Percentiles rank a stretch among this genome's conserved stretches.
Evolutionary conservation across 2,113 vertebrate species (phyloP).

Genomic region (Hystrix brachyura): DNA sequence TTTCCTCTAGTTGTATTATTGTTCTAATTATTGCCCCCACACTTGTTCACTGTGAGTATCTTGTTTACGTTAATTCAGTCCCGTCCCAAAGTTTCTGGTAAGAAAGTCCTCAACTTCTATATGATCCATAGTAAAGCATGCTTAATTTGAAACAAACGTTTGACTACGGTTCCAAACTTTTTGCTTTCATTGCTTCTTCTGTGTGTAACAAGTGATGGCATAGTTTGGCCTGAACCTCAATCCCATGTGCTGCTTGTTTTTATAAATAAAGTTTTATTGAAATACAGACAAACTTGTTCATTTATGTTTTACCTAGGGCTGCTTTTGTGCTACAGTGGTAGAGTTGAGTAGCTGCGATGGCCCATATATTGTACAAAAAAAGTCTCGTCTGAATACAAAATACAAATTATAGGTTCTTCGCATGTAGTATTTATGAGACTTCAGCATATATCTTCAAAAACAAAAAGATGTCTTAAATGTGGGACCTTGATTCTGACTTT

Average conservation of each 20-base stretch:
- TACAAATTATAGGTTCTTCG: neutral
- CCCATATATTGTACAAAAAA: neutral
- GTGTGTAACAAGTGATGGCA: neutral
- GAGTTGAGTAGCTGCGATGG: neutral
- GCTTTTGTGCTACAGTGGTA: neutral
- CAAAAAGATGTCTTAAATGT: neutral
- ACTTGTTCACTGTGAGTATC: neutral
- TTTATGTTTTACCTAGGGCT: neutral
- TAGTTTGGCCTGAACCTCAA: neutral
- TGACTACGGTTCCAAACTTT: neutral
- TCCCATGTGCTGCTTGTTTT: neutral
- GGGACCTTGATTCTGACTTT: neutral
- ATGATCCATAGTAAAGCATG: neutral
- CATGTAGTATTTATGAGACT: too few relatives aligned
- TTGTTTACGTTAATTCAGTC: neutral
- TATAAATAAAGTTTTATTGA: slow-evolving; percentile 33
- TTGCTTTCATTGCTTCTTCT: neutral
- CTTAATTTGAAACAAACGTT: slow-evolving; percentile 11
- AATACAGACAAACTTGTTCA: neutral
- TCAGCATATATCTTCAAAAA: neutral
- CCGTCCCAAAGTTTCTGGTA: neutral
- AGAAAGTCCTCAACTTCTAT: neutral
- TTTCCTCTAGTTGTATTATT: neutral
- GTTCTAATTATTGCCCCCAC: neutral
- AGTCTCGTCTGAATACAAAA: neutral